phyloP scores from a whole-genome alignment of 1,140 invertebrate genomes.

The Rhagoletis pomonella region DNA sequence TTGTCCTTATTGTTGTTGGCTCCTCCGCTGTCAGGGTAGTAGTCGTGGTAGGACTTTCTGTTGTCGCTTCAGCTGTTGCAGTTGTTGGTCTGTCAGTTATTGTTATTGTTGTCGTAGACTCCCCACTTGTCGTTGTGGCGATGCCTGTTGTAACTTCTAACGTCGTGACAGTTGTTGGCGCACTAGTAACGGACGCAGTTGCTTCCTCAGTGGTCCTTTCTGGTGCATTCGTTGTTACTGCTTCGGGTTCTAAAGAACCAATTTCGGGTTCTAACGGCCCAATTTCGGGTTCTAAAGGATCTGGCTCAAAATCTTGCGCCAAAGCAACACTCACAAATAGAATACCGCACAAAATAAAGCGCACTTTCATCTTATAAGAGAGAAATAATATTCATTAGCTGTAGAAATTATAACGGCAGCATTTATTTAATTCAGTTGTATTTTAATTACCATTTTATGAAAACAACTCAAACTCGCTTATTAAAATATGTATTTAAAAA shows the following conservation, averaged over 20 bases:
- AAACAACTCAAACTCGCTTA: neutral
- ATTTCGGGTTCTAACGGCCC: neutral
- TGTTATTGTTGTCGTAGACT: neutral
- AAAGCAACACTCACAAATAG: neutral
- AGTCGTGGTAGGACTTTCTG: too few relatives aligned
- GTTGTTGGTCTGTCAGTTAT: neutral
- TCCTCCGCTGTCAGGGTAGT: neutral
- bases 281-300: neutral
- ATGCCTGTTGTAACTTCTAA: neutral
- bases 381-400: neutral
- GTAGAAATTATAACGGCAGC: neutral
- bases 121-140: neutral
- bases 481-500: neutral
- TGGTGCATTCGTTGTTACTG: neutral
- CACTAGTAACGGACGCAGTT: neutral
- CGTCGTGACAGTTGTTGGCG: neutral
- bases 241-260: neutral
- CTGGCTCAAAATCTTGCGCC: slow-evolving; percentile 46
- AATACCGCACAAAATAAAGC: neutral
- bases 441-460: neutral
- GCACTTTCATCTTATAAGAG: neutral
- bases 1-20: neutral
- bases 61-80: neutral
- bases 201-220: neutral
- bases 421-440: neutral